These are phyloP conservation scores for Euplexia lucipara DNA, from an alignment of 2,888 invertebrate genomes.

Conservation along the genomic window DNA sequence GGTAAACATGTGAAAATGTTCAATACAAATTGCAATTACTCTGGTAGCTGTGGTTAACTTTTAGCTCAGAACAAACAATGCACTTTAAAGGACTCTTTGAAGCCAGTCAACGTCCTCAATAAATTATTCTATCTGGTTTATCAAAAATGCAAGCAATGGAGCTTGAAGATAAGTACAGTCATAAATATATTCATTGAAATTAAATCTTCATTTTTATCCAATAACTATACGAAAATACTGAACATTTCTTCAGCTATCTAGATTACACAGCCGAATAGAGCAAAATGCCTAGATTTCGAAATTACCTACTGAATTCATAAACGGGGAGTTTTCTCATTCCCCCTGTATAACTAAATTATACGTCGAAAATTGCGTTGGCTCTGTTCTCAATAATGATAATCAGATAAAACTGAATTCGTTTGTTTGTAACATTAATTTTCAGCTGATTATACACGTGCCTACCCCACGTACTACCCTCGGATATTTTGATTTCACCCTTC, in stretches of 20 bases:
- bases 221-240: slow-evolving; percentile 15
- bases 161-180: background rate
- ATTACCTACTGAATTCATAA: slow-evolving; percentile 51
- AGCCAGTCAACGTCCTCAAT: background rate
- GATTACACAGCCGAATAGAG: slow-evolving; percentile 28
- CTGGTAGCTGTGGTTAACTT: background rate
- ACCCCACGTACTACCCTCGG: background rate
- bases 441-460: slow-evolving; percentile 37
- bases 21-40: too few species aligned
- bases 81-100: background rate
- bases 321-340: slow-evolving; percentile 61
- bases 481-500: slow-evolving; percentile 21
- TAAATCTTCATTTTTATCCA: slow-evolving; percentile 1
- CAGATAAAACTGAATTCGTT: slow-evolving; percentile 69
- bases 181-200: background rate
- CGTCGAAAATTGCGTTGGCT: slow-evolving; percentile 63
- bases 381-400: slow-evolving; percentile 68
- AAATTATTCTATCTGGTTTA: slow-evolving; percentile 7
- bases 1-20: too few species aligned
- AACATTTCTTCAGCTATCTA: slow-evolving; percentile 14
- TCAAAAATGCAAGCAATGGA: slow-evolving; percentile 8
- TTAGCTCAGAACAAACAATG: background rate
- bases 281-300: slow-evolving; percentile 42
- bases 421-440: slow-evolving; percentile 69
- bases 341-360: slow-evolving; percentile 66